These are phyloP conservation scores for Mus spretus DNA, from an alignment of 2,797 vertebrate species.

Conservation along the genomic window DNA sequence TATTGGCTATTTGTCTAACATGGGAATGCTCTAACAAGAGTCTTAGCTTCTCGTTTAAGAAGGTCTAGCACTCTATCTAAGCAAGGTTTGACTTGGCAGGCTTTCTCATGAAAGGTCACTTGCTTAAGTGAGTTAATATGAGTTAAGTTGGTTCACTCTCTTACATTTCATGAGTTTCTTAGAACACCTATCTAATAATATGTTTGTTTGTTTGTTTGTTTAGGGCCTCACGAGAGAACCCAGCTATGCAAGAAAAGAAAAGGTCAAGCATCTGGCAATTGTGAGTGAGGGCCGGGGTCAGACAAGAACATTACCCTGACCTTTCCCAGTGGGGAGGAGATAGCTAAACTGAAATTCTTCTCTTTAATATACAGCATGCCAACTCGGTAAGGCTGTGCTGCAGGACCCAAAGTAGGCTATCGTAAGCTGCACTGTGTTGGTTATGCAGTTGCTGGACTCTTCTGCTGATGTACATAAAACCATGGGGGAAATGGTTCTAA, in stretches of 20 bases:
- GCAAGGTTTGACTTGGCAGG: not conserved
- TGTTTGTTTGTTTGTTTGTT: conserved; percentile 32
- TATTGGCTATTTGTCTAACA: not conserved
- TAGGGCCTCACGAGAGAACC: conserved; percentile 97
- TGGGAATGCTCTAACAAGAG: not conserved
- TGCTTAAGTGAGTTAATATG: not conserved
- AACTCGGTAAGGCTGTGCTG: conserved; percentile 86
- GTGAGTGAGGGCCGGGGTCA: conserved; percentile 89
- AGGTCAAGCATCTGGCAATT: conserved; percentile 99
- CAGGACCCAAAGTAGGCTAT: conserved; percentile 82
- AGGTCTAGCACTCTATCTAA: not conserved
- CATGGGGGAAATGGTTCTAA: conserved; percentile 1
- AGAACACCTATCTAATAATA: not conserved
- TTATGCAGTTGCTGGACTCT: conserved; percentile 82
- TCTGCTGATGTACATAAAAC: conserved; percentile 76
- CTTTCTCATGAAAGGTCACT: not conserved
- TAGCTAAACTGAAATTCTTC: conserved; percentile 81
- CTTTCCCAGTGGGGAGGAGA: conserved; percentile 66
- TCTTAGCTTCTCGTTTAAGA: not conserved
- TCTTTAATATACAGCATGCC: conserved; percentile 86
- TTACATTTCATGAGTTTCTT: not conserved
- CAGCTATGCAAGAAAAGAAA: conserved; percentile 97
- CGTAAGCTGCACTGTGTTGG: conserved; percentile 86
- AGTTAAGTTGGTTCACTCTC: not conserved
- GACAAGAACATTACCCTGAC: conserved; percentile 11